Evolutionary conservation across 2,797 vertebrate species (phyloP).

Genomic region (Forpus xanthops): DNA sequence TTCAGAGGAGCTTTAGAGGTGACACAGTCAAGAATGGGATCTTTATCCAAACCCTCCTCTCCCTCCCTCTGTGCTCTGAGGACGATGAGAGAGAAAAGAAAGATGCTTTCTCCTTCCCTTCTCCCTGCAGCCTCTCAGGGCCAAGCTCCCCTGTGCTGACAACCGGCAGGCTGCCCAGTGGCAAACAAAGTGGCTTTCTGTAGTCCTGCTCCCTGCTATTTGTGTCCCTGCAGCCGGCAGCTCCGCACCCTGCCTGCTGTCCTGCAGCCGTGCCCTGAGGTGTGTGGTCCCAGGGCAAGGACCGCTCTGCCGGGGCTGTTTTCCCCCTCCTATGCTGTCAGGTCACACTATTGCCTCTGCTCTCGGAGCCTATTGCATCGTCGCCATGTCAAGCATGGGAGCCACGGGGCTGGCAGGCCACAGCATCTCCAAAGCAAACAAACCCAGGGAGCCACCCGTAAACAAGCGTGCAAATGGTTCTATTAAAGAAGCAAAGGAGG

Average conservation of each 20-base stretch:
- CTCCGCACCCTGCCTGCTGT: background rate
- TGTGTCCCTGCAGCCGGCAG: background rate
- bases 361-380: background rate
- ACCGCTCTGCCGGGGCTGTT: background rate
- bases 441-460: constrained; percentile 43
- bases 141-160: background rate
- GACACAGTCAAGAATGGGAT: constrained; percentile 21
- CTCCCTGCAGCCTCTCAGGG: background rate
- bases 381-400: background rate
- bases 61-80: background rate
- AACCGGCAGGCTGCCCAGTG: constrained; percentile 45
- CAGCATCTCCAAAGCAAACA: constrained; percentile 70
- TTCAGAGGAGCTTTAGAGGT: background rate
- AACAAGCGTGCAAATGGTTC: constrained; percentile 18
- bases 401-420: background rate
- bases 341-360: background rate
- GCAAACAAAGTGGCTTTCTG: constrained; percentile 57
- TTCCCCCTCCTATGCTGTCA: background rate
- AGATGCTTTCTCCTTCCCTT: constrained; percentile 48
- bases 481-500: background rate
- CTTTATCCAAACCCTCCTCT: constrained; percentile 36
- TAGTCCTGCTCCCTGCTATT: constrained; percentile 20
- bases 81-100: constrained; percentile 24
- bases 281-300: background rate
- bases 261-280: background rate